Conservation (phyloP, 2,797 vertebrate genomes). For the Falco biarmicus region DNA sequence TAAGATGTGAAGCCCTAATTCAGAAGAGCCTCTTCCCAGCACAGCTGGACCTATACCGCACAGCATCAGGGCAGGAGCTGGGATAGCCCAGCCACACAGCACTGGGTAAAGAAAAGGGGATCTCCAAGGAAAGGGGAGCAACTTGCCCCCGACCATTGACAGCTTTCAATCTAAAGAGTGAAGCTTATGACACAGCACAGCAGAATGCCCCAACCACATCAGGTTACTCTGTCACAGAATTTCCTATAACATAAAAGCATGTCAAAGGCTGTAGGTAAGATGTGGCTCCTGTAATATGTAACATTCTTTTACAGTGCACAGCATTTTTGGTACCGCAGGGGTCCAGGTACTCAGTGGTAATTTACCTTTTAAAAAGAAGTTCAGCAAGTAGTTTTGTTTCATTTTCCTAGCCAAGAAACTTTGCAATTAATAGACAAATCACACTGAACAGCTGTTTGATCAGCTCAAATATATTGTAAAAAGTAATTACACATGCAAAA, state of each 20-base stretch:
- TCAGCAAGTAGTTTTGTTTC: not conserved
- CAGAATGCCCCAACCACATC: rapidly evolving
- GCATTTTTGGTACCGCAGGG: not conserved
- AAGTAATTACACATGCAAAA: not conserved
- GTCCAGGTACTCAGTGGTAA: not conserved
- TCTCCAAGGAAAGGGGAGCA: not conserved
- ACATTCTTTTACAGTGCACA: not conserved
- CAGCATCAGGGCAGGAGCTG: not conserved
- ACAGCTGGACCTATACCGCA: not conserved
- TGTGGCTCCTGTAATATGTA: not conserved
- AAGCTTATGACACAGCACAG: not conserved
- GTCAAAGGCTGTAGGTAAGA: not conserved
- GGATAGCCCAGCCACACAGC: rapidly evolving
- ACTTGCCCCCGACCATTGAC: not conserved
- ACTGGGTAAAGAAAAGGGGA: not conserved
- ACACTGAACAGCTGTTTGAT: not conserved
- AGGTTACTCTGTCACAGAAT: not conserved
- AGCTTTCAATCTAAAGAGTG: not conserved
- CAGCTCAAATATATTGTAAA: not conserved
- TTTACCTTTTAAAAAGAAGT: not conserved
- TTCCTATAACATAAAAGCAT: not conserved
- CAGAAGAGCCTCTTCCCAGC: not conserved
- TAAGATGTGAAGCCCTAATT: not conserved
- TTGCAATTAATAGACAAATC: not conserved
- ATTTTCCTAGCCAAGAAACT: not conserved